phyloP scores from a whole-genome alignment of 2,797 vertebrate genomes.

The Ciconia nigra region DNA sequence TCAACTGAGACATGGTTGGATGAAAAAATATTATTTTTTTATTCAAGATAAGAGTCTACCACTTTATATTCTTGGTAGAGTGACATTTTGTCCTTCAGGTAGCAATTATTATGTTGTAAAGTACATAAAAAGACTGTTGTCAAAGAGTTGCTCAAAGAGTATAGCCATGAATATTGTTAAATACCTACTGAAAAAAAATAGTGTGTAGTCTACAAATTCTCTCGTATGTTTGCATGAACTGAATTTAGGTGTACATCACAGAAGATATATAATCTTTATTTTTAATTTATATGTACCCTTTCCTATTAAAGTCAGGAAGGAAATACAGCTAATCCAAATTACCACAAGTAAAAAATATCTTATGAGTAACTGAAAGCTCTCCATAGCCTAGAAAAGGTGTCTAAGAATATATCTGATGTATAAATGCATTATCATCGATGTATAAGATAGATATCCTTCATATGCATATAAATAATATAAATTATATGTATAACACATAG shows the following conservation, averaged over 20 bases:
- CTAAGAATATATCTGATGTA: background rate
- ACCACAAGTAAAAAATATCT: background rate
- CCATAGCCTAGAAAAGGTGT: background rate
- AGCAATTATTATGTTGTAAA: conserved; percentile 17
- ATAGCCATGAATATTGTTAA: background rate
- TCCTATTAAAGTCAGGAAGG: background rate
- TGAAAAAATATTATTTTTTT: background rate
- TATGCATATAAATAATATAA: background rate
- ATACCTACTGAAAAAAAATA: background rate
- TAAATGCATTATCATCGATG: background rate
- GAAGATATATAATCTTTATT: background rate
- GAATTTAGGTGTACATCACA: background rate
- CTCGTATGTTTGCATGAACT: background rate
- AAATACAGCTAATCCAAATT: background rate
- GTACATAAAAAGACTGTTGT: conserved; percentile 5
- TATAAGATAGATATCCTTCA: background rate
- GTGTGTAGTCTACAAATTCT: background rate
- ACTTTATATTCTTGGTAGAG: background rate
- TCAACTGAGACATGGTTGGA: background rate
- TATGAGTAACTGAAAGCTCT: background rate
- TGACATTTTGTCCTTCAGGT: conserved; percentile 12
- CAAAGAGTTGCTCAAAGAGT: background rate
- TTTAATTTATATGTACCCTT: background rate
- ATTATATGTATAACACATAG: background rate
- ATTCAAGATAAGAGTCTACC: background rate